A percentile compares a stretch with the other conserved stretches of the same genome.
These are phyloP conservation scores for Neodiprion virginianus DNA, from an alignment of 1,140 invertebrate genomes.

Conservation along the genomic window DNA sequence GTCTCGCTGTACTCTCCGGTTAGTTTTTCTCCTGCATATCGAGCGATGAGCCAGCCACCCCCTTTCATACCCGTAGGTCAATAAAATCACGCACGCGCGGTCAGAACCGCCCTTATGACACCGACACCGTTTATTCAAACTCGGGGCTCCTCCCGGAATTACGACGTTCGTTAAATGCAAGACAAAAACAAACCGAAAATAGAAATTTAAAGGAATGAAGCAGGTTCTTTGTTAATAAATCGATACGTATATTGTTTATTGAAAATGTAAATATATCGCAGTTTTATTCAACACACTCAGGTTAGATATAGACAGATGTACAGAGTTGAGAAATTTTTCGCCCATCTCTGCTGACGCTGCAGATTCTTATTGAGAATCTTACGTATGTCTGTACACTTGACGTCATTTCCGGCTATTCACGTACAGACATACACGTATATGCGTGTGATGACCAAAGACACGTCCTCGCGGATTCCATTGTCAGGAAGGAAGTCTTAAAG, in stretches of 20 bases:
- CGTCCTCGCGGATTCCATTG: background rate
- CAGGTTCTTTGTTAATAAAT: too few species aligned
- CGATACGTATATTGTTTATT: too few species aligned
- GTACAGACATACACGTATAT: background rate
- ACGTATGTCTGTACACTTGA: background rate
- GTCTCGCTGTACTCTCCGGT: background rate
- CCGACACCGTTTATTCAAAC: background rate
- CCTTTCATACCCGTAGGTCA: background rate
- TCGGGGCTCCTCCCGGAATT: too few species aligned
- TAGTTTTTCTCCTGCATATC: background rate
- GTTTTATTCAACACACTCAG: too few species aligned
- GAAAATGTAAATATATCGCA: too few species aligned
- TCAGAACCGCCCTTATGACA: background rate
- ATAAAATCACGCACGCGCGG: constrained; percentile 4
- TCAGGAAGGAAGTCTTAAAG: background rate
- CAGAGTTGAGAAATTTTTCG: too few species aligned
- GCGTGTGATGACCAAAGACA: background rate
- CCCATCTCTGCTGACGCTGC: background rate
- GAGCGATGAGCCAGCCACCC: background rate
- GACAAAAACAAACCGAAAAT: too few species aligned
- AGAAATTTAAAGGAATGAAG: too few species aligned
- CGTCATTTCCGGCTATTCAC: background rate
- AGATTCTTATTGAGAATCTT: background rate
- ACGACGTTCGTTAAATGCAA: too few species aligned
- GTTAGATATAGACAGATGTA: too few species aligned